Evolutionary conservation across 2,113 vertebrate genomes (phyloP).

Genomic region (Pyrgilauda ruficollis): DNA sequence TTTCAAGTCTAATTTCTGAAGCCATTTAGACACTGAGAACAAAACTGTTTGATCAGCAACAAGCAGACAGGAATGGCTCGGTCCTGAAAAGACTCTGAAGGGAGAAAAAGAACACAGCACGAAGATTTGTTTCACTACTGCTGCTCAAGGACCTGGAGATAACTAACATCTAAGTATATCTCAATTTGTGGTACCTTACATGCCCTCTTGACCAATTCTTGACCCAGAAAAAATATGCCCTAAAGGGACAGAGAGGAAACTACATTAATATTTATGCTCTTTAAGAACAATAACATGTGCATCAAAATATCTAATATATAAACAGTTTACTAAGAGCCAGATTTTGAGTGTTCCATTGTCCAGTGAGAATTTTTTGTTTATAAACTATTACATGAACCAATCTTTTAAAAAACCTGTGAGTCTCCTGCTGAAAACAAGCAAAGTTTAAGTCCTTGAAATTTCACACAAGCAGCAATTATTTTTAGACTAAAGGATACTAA

Average conservation of each 20-base stretch:
- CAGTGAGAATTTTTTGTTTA: not conserved
- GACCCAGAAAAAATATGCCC: not conserved
- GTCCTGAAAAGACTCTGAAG: not conserved
- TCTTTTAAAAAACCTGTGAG: not conserved
- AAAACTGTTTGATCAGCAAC: constrained; percentile 24
- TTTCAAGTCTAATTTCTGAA: constrained; percentile 45
- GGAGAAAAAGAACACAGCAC: not conserved
- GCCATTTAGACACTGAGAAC: not conserved
- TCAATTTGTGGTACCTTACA: not conserved
- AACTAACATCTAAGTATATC: not conserved
- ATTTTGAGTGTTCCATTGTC: not conserved
- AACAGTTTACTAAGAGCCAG: not conserved
- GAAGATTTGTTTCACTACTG: not conserved
- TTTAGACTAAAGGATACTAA: constrained; percentile 5
- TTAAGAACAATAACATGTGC: not conserved
- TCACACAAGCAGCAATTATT: not conserved
- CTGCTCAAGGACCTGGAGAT: not conserved
- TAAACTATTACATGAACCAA: not conserved
- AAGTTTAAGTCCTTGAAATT: not conserved
- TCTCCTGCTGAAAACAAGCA: not conserved
- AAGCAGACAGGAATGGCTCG: not conserved
- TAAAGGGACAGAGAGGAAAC: not conserved
- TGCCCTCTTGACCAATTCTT: not conserved
- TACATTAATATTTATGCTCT: not conserved
- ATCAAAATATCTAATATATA: not conserved